A percentile compares a stretch with the other conserved stretches of the same genome.
These are phyloP conservation scores for Drosophila rellima DNA, from an alignment of 2,888 invertebrate species.

Conservation along the genomic window DNA sequence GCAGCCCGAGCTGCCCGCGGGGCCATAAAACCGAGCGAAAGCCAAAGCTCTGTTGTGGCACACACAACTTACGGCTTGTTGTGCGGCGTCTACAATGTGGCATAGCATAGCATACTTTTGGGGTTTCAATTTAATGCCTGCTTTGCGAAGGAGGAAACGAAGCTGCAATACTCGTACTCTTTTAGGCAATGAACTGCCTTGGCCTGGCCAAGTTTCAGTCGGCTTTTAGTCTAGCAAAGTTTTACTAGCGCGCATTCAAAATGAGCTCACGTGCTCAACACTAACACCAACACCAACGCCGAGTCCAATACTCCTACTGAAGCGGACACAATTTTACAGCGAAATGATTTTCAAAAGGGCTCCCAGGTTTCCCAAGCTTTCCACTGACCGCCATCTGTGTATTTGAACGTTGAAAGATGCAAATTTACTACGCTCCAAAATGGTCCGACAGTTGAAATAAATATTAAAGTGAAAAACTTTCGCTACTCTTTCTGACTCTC, in stretches of 20 bases:
- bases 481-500: background rate
- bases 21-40: constrained; percentile 60
- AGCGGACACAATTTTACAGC: constrained; percentile 77
- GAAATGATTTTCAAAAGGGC: constrained; percentile 74
- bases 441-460: constrained; percentile 75
- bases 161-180: constrained; percentile 30
- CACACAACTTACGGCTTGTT: constrained; percentile 53
- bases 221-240: constrained; percentile 45
- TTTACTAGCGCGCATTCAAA: constrained; percentile 69
- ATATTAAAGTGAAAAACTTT: constrained; percentile 77
- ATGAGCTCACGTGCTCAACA: constrained; percentile 67
- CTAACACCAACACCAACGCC: constrained; percentile 15
- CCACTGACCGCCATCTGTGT: constrained; percentile 54
- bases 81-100: constrained; percentile 38
- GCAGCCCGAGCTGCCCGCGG: constrained; percentile 35
- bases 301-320: constrained; percentile 20
- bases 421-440: constrained; percentile 75
- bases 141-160: constrained; percentile 25
- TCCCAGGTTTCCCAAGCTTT: constrained; percentile 31
- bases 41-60: constrained; percentile 5
- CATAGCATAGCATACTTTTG: constrained; percentile 57
- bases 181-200: constrained; percentile 36
- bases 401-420: constrained; percentile 78
- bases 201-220: constrained; percentile 29
- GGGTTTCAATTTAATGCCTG: constrained; percentile 70